Conservation (phyloP, 2,797 vertebrate species). For the Periparus ater region DNA sequence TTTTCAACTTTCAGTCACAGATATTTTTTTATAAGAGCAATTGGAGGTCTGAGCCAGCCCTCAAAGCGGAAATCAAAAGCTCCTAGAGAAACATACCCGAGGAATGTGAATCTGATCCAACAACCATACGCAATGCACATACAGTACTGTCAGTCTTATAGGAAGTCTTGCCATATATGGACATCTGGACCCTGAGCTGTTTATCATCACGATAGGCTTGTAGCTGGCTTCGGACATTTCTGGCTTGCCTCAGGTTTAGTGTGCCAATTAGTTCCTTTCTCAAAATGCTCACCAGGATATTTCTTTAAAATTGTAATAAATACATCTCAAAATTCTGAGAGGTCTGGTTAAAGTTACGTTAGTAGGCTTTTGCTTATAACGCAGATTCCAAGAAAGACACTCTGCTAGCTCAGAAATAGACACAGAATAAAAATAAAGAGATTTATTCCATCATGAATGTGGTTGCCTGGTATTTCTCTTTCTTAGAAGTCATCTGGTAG, state of each 20-base stretch:
- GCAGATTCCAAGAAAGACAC: slow-evolving; percentile 46
- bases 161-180: slow-evolving; percentile 93
- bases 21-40: slow-evolving; percentile 90
- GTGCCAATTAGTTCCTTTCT: slow-evolving; percentile 57
- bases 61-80: slow-evolving; percentile 96
- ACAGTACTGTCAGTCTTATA: slow-evolving; percentile 77
- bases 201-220: slow-evolving; percentile 56
- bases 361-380: slow-evolving; percentile 66
- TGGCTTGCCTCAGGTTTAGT: slow-evolving; percentile 51
- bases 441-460: slow-evolving; percentile 46
- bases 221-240: slow-evolving; percentile 54
- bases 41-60: slow-evolving; percentile 86
- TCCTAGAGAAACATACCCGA: slow-evolving; percentile 86
- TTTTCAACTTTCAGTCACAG: slow-evolving; percentile 83
- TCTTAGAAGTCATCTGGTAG: slow-evolving; percentile 51
- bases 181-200: slow-evolving; percentile 77
- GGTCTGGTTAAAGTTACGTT: slow-evolving; percentile 46
- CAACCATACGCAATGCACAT: slow-evolving; percentile 84
- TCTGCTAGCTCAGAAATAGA: slow-evolving; percentile 51
- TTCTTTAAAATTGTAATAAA: slow-evolving; percentile 67
- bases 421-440: slow-evolving; percentile 50
- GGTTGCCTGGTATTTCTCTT: slow-evolving; percentile 57
- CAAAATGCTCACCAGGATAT: slow-evolving; percentile 52
- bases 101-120: slow-evolving; percentile 90
- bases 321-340: slow-evolving; percentile 58